Conservation (phyloP, 2,113 vertebrate genomes). For the Cyprinodon variegatus region DNA sequence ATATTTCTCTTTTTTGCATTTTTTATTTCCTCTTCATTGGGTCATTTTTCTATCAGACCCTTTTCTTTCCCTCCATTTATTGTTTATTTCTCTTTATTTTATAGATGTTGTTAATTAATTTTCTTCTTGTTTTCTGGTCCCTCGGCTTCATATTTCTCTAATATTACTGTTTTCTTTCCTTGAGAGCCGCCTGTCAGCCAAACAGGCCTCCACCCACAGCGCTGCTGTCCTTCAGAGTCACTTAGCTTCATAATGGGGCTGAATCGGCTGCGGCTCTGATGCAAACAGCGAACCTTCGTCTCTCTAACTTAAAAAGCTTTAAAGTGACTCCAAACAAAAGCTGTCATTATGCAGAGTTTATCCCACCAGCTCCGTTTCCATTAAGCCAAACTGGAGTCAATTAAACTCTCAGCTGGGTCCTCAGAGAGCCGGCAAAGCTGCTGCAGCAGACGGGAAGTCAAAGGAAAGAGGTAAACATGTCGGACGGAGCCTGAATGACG, state of each 20-base stretch:
- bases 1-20: neutral
- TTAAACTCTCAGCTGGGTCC: too few relatives aligned
- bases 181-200: neutral
- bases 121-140: neutral
- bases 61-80: neutral
- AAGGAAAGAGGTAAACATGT: too few relatives aligned
- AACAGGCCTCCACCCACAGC: slow-evolving; percentile 6
- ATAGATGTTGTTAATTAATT: too few relatives aligned
- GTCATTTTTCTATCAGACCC: neutral
- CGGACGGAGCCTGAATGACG: too few relatives aligned
- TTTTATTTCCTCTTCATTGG: neutral
- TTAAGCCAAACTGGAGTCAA: neutral
- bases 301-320: neutral
- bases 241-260: slow-evolving; percentile 42
- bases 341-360: neutral
- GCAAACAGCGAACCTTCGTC: slow-evolving; percentile 10
- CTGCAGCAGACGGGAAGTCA: too few relatives aligned
- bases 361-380: neutral
- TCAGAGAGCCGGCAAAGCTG: too few relatives aligned
- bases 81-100: neutral
- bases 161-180: neutral
- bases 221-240: slow-evolving; percentile 58
- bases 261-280: neutral
- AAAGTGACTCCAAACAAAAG: neutral
- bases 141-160: neutral